These are phyloP conservation scores for Ellobium chinense DNA, from an alignment of 2,888 invertebrate species.

Conservation along the genomic window DNA sequence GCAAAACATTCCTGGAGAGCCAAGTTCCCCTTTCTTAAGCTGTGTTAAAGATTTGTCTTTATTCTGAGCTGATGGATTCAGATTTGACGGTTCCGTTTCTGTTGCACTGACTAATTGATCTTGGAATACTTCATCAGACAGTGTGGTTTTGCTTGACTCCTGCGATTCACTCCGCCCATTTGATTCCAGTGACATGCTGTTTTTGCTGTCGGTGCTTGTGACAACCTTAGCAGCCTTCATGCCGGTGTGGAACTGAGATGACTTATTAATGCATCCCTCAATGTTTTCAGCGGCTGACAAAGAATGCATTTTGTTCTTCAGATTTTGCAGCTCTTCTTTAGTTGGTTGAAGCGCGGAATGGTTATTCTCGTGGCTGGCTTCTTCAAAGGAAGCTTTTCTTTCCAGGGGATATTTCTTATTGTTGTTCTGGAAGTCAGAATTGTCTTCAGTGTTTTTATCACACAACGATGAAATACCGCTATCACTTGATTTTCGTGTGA, in stretches of 20 bases:
- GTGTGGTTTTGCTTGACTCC: constrained; percentile 16
- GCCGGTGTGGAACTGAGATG: not conserved
- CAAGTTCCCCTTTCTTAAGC: no score
- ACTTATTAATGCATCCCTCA: not conserved
- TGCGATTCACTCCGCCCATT: constrained; percentile 16
- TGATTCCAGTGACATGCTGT: not conserved
- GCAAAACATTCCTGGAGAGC: no score
- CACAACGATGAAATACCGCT: constrained; percentile 33
- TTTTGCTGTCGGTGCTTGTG: not conserved
- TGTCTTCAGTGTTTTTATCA: constrained; percentile 23
- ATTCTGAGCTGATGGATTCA: not conserved
- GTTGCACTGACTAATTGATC: no score
- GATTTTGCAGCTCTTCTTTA: not conserved
- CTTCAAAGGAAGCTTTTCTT: not conserved
- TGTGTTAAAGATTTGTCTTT: not conserved
- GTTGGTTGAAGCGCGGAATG: not conserved
- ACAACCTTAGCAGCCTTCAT: not conserved
- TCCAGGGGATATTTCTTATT: not conserved
- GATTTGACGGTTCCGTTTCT: not conserved
- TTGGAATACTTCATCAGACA: constrained; percentile 38
- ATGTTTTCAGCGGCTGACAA: not conserved
- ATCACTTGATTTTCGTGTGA: constrained; percentile 37
- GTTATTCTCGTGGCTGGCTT: not conserved
- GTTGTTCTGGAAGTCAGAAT: not conserved
- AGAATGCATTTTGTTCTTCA: not conserved